Evolutionary conservation across 2,888 invertebrate species (phyloP), one percentile per base, ranked within the genome.

Genomic region (Leucoma salicis): DNA sequence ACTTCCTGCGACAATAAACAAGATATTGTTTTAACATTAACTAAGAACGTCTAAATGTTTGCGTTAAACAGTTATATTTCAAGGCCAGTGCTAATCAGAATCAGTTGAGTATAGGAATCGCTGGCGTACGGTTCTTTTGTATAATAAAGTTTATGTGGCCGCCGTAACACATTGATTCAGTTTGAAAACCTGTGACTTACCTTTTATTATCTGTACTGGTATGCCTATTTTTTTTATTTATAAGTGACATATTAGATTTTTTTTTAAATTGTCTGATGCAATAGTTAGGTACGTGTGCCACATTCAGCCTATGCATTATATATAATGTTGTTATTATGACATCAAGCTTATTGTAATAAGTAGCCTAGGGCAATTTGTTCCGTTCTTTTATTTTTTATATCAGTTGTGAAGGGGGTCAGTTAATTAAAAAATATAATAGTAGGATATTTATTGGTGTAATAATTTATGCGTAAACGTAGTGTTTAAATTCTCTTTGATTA

Each of bases 51-150:
- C 43, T 24, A 21, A 36, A 34, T 29, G 35, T 35, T 41, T 25
- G 13, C 31, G 14, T 28, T n/a, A 18, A 16, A 45, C 46, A 35
- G 49, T 57, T 57, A 52, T 58, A 55, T 35, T 35, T 36, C 32
- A 16, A 28, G 38, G 14, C 41, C 15, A 12, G 10, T 34, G 11
- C 8, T 16, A 10, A 29, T 12, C 12, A 16, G 35, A 35, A 39
- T 49, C 58, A 57, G 57, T 57, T 45, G 11, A 28, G 39, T 39
- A 32, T 43, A 46, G 39, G 58, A 14, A 36, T 43, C 47, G 47
- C 24, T 3, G 31, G 55, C 38, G 49, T 36, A 16, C 40, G 43
- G 47, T 40, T n/a, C 39, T 12, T 11, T 18, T 14, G 29, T 7
- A 1, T 14, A 27, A 25, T 4, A 11, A 29, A 34, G 5, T 24